phyloP scores from a whole-genome alignment of 2,888 invertebrate species.

The Latrodectus hesperus region DNA sequence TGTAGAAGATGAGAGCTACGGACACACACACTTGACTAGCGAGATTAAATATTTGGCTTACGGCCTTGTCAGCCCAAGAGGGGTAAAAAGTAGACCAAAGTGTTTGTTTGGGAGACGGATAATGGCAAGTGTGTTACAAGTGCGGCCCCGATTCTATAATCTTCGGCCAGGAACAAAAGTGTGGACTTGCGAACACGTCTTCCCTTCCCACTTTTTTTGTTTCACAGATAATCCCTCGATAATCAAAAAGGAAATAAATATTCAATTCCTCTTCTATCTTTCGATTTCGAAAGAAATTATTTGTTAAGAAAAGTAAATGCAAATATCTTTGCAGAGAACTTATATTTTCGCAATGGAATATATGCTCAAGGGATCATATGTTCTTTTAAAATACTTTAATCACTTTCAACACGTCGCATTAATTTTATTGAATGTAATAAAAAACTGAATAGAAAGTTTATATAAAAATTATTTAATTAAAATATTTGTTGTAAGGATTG shows the following conservation, averaged over 20 bases:
- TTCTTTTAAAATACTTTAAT: too few species aligned
- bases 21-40: constrained; percentile 14
- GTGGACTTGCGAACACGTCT: not conserved
- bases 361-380: too few species aligned
- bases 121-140: constrained; percentile 66
- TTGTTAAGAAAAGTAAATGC: not conserved
- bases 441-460: too few species aligned
- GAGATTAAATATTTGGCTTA: constrained; percentile 65
- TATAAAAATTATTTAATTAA: too few species aligned
- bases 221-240: constrained; percentile 7
- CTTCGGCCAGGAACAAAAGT: not conserved
- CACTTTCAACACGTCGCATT: too few species aligned
- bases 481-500: too few species aligned
- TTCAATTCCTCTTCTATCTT: not conserved
- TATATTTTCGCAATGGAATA: too few species aligned
- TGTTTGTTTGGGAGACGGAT: constrained; percentile 63
- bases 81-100: constrained; percentile 55
- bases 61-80: constrained; percentile 48
- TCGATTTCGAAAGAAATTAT: not conserved
- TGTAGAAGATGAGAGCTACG: constrained; percentile 3
- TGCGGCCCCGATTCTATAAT: constrained; percentile 51
- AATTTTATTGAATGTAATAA: too few species aligned
- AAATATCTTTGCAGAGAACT: not conserved
- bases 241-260: constrained; percentile 7
- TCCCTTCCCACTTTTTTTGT: not conserved